Conservation (phyloP, 2,888 invertebrate genomes). For the Hylaea fasciaria region DNA sequence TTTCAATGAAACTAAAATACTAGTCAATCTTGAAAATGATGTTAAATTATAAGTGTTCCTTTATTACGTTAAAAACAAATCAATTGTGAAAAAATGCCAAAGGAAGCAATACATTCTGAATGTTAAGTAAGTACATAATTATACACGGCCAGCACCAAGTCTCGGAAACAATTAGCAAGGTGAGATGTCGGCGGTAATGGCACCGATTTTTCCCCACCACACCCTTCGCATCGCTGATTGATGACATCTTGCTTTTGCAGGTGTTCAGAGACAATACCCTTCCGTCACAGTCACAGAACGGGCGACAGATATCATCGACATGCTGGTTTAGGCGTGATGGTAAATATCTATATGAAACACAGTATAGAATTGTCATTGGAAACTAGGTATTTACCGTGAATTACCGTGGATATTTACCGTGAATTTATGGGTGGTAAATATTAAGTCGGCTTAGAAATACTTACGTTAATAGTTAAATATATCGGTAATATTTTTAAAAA, state of each 20-base stretch:
- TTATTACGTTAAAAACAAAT: constrained; percentile 5
- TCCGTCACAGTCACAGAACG: constrained; percentile 26
- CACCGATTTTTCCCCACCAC: constrained; percentile 58
- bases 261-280: constrained; percentile 54
- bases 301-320: constrained; percentile 33
- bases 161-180: constrained; percentile 80
- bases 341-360: not conserved
- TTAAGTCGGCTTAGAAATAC: no score
- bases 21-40: not conserved
- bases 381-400: no score
- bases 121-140: constrained; percentile 26
- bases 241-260: constrained; percentile 63
- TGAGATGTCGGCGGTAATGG: constrained; percentile 60
- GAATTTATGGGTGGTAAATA: no score
- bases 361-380: no score
- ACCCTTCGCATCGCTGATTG: constrained; percentile 27
- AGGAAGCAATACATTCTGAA: constrained; percentile 32
- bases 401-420: no score
- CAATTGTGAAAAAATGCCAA: constrained; percentile 13
- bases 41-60: no score
- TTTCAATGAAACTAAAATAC: no score
- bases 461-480: no score
- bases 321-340: not conserved
- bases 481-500: no score
- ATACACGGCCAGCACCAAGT: constrained; percentile 21